phyloP scores from a whole-genome alignment of 2,888 invertebrate genomes.

The Stratiomys singularior region DNA sequence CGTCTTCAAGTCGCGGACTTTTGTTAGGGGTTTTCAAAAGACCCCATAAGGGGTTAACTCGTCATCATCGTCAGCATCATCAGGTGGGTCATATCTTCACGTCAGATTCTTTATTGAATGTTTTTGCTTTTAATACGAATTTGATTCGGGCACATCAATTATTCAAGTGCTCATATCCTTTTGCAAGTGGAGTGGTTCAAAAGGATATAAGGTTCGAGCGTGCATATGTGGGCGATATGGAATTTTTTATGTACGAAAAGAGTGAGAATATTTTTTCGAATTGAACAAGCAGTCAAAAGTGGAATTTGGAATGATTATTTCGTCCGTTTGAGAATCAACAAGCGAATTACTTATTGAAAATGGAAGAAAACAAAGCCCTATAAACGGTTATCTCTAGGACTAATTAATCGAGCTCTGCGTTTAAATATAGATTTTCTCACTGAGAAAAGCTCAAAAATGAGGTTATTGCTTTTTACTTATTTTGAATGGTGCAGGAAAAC shows the following conservation, averaged over 20 bases:
- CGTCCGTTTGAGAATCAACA: too few species aligned
- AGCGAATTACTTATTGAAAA: too few species aligned
- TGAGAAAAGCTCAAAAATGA: too few species aligned
- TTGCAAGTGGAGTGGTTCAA: background rate
- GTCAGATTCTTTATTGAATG: constrained; percentile 13
- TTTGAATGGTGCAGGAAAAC: too few species aligned
- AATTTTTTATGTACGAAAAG: background rate
- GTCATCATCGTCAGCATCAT: constrained; percentile 12
- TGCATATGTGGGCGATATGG: background rate
- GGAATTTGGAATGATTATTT: too few species aligned
- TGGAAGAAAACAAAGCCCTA: too few species aligned
- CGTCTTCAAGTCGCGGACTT: constrained; percentile 45
- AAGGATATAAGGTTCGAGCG: background rate
- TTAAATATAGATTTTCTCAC: too few species aligned
- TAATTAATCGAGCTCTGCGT: too few species aligned
- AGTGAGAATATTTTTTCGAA: too few species aligned
- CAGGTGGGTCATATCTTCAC: constrained; percentile 23
- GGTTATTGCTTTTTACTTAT: too few species aligned
- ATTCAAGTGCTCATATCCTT: constrained; percentile 44
- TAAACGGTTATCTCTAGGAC: too few species aligned
- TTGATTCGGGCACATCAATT: constrained; percentile 32
- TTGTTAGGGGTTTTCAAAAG: constrained; percentile 4
- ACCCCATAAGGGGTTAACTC: constrained; percentile 38
- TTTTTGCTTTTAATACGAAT: constrained; percentile 2
- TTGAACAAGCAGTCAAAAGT: too few species aligned